Evolutionary conservation across 2,888 invertebrate species (phyloP).

Genomic region (Yponomeuta sedellus): DNA sequence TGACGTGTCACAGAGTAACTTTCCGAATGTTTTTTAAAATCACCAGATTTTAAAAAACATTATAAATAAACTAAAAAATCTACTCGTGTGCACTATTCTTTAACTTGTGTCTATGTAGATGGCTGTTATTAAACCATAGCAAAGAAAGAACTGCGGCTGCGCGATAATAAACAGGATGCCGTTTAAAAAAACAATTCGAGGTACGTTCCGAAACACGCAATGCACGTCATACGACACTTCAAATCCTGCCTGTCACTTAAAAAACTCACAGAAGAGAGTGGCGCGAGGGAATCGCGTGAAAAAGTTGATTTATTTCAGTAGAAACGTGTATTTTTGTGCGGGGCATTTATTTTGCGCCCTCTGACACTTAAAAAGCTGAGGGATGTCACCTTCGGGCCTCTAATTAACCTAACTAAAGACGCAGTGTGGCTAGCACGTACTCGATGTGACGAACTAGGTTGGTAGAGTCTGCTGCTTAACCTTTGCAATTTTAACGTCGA

Average conservation of each 20-base stretch:
- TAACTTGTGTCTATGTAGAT: no score
- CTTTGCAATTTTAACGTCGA: no score
- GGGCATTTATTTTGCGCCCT: conserved; percentile 2
- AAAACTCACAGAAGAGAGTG: conserved; percentile 44
- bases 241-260: conserved; percentile 64
- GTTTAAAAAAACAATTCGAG: conserved; percentile 32
- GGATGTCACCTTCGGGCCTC: conserved; percentile 33
- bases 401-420: conserved; percentile 61
- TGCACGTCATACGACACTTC: conserved; percentile 50
- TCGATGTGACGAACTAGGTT: no score
- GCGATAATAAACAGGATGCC: conserved; percentile 40
- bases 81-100: no score
- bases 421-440: conserved; percentile 10
- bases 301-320: conserved; percentile 62
- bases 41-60: no score
- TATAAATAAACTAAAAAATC: no score
- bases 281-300: conserved; percentile 59
- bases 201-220: conserved; percentile 37
- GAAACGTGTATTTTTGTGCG: conserved; percentile 36
- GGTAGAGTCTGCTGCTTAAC: no score
- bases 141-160: neutral
- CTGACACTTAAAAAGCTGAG: conserved; percentile 9
- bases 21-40: no score
- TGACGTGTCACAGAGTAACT: no score
- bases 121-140: neutral